Evolutionary conservation across 1,140 invertebrate genomes (phyloP).

Genomic region (Elymnias hypermnestra): DNA sequence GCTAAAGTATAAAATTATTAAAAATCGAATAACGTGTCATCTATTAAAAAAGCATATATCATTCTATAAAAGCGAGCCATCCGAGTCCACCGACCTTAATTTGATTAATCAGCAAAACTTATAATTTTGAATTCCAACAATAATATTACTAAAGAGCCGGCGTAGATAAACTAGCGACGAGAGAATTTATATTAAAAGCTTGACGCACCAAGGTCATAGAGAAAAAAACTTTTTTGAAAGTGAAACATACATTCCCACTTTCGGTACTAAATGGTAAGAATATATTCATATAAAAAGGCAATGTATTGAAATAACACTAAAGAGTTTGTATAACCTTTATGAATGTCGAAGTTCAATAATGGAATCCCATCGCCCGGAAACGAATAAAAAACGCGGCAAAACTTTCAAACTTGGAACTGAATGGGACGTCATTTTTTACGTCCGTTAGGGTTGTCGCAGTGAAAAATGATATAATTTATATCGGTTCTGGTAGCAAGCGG

Average conservation of each 20-base stretch:
- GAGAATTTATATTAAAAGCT: neutral
- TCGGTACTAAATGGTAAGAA: neutral
- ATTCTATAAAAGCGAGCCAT: neutral
- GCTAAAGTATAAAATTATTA: too few relatives aligned
- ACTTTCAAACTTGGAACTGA: constrained; percentile 69
- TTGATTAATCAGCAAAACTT: constrained; percentile 2
- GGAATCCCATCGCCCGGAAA: constrained; percentile 70
- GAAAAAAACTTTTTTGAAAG: neutral
- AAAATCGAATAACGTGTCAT: neutral
- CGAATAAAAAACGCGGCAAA: constrained; percentile 73
- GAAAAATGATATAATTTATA: constrained; percentile 76
- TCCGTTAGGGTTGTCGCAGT: constrained; percentile 69
- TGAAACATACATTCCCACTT: constrained; percentile 5
- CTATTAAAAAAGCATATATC: constrained; percentile 3
- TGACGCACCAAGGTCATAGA: constrained; percentile 7
- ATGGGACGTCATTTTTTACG: constrained; percentile 74
- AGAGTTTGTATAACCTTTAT: constrained; percentile 8
- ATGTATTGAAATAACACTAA: constrained; percentile 7
- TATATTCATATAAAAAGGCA: neutral
- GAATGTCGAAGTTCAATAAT: constrained; percentile 51
- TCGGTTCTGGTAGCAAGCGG: constrained; percentile 61
- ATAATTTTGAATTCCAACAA: neutral
- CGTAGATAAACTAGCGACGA: neutral
- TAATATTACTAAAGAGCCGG: neutral
- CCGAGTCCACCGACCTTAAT: constrained; percentile 2